phyloP scores from a whole-genome alignment of 2,888 invertebrate genomes.

The Eustalomyia histrio region DNA sequence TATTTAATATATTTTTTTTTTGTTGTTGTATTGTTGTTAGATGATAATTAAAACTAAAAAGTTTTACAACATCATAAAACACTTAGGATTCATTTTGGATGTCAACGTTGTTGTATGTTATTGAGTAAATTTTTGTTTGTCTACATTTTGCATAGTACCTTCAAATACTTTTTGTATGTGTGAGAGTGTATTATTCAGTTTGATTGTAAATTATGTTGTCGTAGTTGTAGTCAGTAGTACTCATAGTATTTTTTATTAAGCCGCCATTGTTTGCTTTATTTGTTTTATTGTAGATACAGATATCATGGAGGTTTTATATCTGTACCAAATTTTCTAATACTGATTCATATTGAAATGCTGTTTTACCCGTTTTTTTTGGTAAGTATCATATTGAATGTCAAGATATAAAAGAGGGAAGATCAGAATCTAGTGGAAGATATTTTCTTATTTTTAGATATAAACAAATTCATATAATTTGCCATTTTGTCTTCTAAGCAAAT shows the following conservation, averaged over 20 bases:
- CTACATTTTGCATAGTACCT: slow-evolving; percentile 6
- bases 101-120: slow-evolving; percentile 39
- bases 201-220: slow-evolving; percentile 40
- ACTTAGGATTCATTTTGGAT: slow-evolving; percentile 62
- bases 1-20: slow-evolving; percentile 9
- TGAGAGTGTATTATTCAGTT: slow-evolving; percentile 5
- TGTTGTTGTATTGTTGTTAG: slow-evolving; percentile 14
- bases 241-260: slow-evolving; percentile 46
- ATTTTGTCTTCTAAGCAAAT: no score
- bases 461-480: no score
- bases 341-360: no score
- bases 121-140: slow-evolving; percentile 13
- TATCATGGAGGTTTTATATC: neutral
- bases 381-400: no score
- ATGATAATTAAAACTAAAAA: slow-evolving; percentile 65
- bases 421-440: no score
- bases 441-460: no score
- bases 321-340: neutral
- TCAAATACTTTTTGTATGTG: neutral
- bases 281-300: slow-evolving; percentile 11
- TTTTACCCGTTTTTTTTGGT: no score
- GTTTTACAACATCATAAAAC: slow-evolving; percentile 64
- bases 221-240: slow-evolving; percentile 17
- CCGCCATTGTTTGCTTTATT: slow-evolving; percentile 48
- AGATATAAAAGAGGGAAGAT: no score